Percentiles rank a stretch among this genome's conserved stretches.
Evolutionary conservation across 92 coral and sea anemone genomes (phyloP).

Genomic region (Epizoanthus illoricatus): DNA sequence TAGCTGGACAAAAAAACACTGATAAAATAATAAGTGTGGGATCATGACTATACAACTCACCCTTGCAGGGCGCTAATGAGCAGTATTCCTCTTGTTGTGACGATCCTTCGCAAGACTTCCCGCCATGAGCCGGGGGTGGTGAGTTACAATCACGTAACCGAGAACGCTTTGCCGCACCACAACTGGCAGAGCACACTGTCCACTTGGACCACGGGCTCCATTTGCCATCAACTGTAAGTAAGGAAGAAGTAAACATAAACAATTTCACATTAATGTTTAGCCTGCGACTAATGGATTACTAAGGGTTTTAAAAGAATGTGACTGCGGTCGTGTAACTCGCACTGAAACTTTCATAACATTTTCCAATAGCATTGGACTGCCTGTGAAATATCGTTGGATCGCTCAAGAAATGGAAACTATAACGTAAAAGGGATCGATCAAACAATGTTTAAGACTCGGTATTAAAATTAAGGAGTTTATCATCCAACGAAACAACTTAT

Average conservation of each 20-base stretch:
- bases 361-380: no score
- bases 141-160: constrained; percentile 76
- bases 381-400: no score
- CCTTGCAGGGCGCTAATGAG: constrained; percentile 66
- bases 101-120: constrained; percentile 77
- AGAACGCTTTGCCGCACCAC: constrained; percentile 87
- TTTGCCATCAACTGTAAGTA: constrained; percentile 67
- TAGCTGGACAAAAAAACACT: background rate
- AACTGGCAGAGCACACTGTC: constrained; percentile 80
- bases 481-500: no score
- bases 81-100: constrained; percentile 88
- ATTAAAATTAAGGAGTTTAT: no score
- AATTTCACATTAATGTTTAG: background rate
- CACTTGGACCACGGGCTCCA: constrained; percentile 84
- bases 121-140: constrained; percentile 87
- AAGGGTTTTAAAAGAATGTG: no score
- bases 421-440: no score
- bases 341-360: no score
- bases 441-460: no score
- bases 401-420: no score
- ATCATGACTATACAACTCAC: constrained; percentile 38
- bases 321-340: no score
- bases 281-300: no score
- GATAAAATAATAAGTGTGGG: background rate
- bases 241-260: background rate